A percentile compares a stretch with the other conserved stretches of the same genome.
Evolutionary conservation across 2,113 vertebrate genomes (phyloP).

Genomic region (Echinops telfairi): DNA sequence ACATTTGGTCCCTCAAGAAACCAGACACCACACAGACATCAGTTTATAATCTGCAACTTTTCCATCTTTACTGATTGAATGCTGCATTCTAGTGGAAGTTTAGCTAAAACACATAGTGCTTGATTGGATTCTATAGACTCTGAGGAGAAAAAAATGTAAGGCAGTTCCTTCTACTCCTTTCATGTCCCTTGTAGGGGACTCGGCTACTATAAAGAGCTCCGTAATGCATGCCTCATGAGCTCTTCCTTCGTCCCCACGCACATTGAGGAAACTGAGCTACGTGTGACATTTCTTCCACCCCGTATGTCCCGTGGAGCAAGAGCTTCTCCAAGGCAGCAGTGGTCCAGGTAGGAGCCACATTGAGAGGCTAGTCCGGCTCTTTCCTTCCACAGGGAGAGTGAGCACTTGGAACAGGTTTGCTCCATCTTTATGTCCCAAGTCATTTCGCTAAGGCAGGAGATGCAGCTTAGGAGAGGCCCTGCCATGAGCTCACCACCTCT

Average conservation of each 20-base stretch:
- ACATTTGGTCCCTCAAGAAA: no score
- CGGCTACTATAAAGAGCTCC: no score
- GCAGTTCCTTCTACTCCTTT: background rate
- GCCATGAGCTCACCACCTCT: background rate
- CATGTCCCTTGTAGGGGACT: background rate
- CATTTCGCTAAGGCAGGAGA: background rate
- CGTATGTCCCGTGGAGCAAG: background rate
- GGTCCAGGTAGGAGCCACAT: background rate
- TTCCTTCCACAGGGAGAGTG: background rate
- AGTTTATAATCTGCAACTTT: background rate
- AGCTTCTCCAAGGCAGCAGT: background rate
- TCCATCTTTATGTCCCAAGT: background rate
- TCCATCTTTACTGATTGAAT: background rate
- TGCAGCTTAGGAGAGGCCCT: background rate
- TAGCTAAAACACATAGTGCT: background rate
- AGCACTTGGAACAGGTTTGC: background rate
- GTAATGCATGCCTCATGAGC: background rate
- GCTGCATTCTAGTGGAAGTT: background rate
- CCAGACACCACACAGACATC: no score
- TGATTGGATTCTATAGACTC: background rate
- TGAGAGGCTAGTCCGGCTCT: background rate
- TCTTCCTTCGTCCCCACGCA: background rate
- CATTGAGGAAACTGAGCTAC: background rate
- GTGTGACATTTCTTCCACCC: background rate
- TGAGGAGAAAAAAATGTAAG: background rate